Evolutionary conservation across 2,888 invertebrate species (phyloP).

Genomic region (Athripsodes cinereus): DNA sequence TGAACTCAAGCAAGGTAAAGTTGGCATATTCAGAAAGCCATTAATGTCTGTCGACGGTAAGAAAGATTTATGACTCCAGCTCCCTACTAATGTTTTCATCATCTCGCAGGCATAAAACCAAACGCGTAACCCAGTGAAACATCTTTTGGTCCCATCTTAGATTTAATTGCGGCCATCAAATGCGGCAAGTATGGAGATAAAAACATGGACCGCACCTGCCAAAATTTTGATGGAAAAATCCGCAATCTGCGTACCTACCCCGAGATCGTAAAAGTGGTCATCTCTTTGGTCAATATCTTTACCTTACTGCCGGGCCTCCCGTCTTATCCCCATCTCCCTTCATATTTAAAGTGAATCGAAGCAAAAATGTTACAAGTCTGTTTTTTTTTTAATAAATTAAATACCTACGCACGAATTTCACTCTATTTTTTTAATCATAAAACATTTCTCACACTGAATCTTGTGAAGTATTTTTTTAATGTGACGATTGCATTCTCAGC

Average conservation of each 20-base stretch:
- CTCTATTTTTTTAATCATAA: no score
- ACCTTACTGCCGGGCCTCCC: constrained; percentile 23
- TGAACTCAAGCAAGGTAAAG: not conserved
- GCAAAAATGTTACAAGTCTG: no score
- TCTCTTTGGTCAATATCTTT: constrained; percentile 22
- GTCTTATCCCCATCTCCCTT: not conserved
- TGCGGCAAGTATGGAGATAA: not conserved
- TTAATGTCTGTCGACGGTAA: not conserved
- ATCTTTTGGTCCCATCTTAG: not conserved
- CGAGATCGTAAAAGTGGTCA: constrained; percentile 21
- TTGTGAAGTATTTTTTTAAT: no score
- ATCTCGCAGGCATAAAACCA: not conserved
- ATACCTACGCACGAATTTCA: no score
- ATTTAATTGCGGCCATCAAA: constrained; percentile 1
- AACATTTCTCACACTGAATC: no score
- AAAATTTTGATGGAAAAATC: constrained; percentile 1
- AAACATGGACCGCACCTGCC: not conserved
- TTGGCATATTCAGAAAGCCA: not conserved
- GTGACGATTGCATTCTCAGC: no score
- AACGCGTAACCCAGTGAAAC: not conserved
- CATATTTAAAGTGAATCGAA: not conserved
- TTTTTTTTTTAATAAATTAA: no score
- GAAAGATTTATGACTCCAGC: not conserved
- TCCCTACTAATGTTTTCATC: not conserved
- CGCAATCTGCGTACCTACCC: constrained; percentile 9